Conservation (phyloP, 2,888 invertebrate genomes). For the Chydorus sphaericus region DNA sequence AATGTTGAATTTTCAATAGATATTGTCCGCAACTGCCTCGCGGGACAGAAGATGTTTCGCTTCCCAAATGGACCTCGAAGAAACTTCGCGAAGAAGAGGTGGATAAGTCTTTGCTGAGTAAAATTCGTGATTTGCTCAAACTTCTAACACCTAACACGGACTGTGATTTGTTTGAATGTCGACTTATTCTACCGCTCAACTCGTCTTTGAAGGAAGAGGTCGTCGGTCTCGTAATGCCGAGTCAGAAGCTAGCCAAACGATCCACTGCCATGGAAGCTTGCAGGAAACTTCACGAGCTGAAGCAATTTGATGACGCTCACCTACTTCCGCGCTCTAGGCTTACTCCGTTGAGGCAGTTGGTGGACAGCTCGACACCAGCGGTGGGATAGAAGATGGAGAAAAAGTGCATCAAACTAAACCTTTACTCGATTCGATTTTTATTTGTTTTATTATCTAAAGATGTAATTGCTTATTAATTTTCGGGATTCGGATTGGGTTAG, state of each 20-base stretch:
- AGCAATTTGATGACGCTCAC: background rate
- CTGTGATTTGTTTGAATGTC: background rate
- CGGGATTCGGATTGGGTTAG: no score
- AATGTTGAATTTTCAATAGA: constrained; percentile 30
- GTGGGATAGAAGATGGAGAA: no score
- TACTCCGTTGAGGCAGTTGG: no score
- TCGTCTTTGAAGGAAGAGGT: constrained; percentile 4
- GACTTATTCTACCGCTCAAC: background rate
- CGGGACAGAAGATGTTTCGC: constrained; percentile 91
- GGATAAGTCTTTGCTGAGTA: background rate
- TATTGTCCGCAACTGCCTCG: constrained; percentile 97
- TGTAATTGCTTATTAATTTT: no score
- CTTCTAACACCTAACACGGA: no score
- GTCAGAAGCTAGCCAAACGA: background rate
- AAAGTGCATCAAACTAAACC: no score
- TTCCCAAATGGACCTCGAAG: constrained; percentile 64
- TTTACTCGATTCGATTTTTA: no score
- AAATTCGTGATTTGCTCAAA: background rate
- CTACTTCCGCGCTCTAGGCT: no score
- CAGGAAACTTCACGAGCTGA: background rate
- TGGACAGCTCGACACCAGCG: no score
- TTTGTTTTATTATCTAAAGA: no score
- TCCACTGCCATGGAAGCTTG: background rate
- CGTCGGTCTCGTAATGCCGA: background rate
- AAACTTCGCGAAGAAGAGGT: background rate